These are phyloP conservation scores for Pelecanus crispus DNA, from an alignment of 2,113 vertebrate species.

Conservation along the genomic window DNA sequence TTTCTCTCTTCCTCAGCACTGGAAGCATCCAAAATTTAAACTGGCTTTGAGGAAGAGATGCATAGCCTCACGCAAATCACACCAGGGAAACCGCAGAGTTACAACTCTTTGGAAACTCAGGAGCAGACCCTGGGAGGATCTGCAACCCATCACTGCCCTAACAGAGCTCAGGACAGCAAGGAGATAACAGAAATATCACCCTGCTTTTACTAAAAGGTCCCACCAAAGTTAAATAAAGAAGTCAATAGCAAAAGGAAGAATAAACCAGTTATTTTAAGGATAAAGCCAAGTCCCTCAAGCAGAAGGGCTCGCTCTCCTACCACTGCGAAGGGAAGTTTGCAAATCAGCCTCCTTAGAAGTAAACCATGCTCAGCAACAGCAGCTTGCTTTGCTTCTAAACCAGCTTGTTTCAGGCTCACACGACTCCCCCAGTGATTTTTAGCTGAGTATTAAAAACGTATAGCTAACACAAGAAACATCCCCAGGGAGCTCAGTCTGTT, in stretches of 20 bases:
- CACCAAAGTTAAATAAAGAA: background rate
- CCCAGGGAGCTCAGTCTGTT: background rate
- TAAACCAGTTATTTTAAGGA: background rate
- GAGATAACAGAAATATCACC: accelerated
- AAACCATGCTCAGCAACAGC: background rate
- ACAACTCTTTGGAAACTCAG: background rate
- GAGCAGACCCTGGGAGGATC: background rate
- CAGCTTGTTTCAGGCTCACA: background rate
- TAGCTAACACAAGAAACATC: no score
- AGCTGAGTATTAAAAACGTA: background rate
- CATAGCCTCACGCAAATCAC: background rate
- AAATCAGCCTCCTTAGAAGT: background rate
- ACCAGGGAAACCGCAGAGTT: background rate
- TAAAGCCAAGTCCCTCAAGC: background rate
- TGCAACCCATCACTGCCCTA: background rate
- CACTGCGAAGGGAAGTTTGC: accelerated
- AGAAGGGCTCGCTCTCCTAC: background rate
- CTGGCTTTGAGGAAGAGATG: background rate
- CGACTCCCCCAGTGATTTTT: background rate
- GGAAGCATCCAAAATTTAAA: background rate
- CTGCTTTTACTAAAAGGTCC: background rate
- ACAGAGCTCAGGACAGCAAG: accelerated
- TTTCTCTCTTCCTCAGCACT: background rate
- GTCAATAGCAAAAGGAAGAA: background rate
- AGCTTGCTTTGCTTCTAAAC: background rate